These are phyloP conservation scores for Rotaria socialis DNA, from an alignment of 2,888 invertebrate genomes.

Conservation along the genomic window DNA sequence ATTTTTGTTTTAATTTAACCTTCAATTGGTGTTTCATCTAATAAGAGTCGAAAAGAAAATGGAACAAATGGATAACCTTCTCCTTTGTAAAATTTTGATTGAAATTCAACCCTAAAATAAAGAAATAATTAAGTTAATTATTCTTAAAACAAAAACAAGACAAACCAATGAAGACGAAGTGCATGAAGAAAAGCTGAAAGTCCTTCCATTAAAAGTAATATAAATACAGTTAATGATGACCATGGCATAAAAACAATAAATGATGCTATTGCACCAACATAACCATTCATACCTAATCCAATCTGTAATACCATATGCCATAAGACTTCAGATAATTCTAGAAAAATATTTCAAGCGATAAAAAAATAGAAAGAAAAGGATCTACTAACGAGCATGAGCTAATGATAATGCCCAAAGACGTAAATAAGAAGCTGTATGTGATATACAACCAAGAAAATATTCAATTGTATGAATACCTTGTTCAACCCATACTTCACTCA, in stretches of 20 bases:
- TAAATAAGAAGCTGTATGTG: slow-evolving; percentile 96
- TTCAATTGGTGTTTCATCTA: background rate
- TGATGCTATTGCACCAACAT: slow-evolving; percentile 63
- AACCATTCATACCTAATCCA: slow-evolving; percentile 65
- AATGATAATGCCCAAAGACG: slow-evolving; percentile 96
- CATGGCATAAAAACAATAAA: slow-evolving; percentile 85
- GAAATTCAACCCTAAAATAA: slow-evolving; percentile 83
- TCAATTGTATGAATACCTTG: slow-evolving; percentile 97
- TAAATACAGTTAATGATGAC: slow-evolving; percentile 84
- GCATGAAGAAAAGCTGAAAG: slow-evolving; percentile 97
- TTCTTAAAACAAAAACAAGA: slow-evolving; percentile 38
- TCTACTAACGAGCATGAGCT: slow-evolving; percentile 84
- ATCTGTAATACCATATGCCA: slow-evolving; percentile 73
- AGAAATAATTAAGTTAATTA: background rate
- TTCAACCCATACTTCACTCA: slow-evolving; percentile 78
- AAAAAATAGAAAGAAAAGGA: background rate
- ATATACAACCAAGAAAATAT: slow-evolving; percentile 92
- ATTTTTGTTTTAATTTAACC: background rate
- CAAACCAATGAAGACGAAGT: slow-evolving; percentile 87
- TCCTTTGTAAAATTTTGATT: slow-evolving; percentile 92
- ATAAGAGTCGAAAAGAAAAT: slow-evolving; percentile 62
- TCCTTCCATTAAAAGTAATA: slow-evolving; percentile 97
- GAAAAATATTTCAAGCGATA: background rate
- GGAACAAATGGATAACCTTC: slow-evolving; percentile 84
- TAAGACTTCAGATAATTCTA: slow-evolving; percentile 81